These are phyloP conservation scores for Ophion ventricosus DNA, from an alignment of 2,888 invertebrate genomes.

Conservation along the genomic window DNA sequence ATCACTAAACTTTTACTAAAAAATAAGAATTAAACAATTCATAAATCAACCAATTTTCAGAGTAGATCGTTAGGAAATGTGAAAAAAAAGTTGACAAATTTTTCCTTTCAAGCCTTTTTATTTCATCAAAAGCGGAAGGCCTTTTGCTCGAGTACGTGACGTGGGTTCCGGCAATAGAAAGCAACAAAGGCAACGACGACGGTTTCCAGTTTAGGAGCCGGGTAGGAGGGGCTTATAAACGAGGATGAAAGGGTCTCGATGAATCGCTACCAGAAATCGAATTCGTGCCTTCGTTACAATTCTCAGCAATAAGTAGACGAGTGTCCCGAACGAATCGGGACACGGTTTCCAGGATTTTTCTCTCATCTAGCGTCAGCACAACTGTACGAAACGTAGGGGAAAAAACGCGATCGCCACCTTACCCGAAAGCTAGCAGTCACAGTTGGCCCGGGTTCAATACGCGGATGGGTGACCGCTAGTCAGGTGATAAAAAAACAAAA, in stretches of 20 bases:
- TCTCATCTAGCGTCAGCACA: constrained; percentile 31
- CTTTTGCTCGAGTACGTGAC: constrained; percentile 21
- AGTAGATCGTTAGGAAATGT: no score
- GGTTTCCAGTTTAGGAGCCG: neutral
- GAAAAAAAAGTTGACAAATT: neutral
- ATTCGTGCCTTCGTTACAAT: constrained; percentile 41
- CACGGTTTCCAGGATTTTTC: neutral
- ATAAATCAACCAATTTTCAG: no score
- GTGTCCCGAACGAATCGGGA: constrained; percentile 32
- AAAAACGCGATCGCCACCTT: neutral
- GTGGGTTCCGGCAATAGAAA: neutral
- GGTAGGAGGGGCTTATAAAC: neutral
- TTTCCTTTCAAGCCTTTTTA: neutral
- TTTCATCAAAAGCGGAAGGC: constrained; percentile 8
- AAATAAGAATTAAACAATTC: no score
- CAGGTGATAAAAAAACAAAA: no score
- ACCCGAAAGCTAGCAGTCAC: no score
- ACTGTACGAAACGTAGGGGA: neutral
- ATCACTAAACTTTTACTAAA: no score
- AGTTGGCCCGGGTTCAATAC: no score
- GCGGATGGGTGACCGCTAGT: no score
- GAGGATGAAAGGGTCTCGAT: neutral
- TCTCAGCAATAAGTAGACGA: constrained; percentile 28
- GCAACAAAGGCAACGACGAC: neutral
- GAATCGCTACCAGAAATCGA: constrained; percentile 30